phyloP scores from a whole-genome alignment of 2,113 vertebrate species.

The Pyrgilauda ruficollis region DNA sequence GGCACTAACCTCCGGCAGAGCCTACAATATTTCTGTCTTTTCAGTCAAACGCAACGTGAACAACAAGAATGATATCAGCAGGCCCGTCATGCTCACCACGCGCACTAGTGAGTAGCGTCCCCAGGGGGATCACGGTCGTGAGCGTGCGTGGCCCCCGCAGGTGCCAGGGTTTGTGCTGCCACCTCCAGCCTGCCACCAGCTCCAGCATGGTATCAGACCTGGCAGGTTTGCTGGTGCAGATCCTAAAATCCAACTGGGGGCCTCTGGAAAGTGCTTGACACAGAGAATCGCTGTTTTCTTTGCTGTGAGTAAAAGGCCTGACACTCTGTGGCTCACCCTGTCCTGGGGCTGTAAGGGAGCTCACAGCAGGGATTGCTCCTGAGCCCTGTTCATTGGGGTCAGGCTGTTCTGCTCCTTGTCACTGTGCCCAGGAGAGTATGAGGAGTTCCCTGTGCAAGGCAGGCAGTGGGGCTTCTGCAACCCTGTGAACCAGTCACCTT shows the following conservation, averaged over 20 bases:
- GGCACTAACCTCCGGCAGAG: conserved; percentile 84
- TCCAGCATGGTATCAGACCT: background rate
- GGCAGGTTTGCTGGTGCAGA: background rate
- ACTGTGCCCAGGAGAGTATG: background rate
- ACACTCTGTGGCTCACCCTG: accelerated
- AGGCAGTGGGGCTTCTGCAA: accelerated
- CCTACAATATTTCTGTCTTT: conserved; percentile 96
- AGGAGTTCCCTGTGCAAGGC: accelerated
- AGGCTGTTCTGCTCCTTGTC: background rate
- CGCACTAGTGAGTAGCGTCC: conserved; percentile 86
- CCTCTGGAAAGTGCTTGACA: background rate
- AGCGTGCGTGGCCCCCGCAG: background rate
- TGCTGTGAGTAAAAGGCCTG: background rate
- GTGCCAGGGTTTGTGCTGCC: background rate
- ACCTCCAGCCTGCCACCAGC: background rate
- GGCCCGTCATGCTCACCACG: conserved; percentile 83
- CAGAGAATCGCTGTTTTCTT: background rate
- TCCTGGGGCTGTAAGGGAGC: background rate
- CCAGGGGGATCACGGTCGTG: background rate
- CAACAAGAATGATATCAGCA: conserved; percentile 92
- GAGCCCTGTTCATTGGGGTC: background rate
- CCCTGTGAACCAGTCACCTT: accelerated
- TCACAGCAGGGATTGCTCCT: accelerated
- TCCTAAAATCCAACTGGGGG: background rate
- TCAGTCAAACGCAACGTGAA: conserved; percentile 90